These are phyloP conservation scores for Salvelinus fontinalis DNA, from an alignment of 2,113 vertebrate genomes.

Conservation along the genomic window DNA sequence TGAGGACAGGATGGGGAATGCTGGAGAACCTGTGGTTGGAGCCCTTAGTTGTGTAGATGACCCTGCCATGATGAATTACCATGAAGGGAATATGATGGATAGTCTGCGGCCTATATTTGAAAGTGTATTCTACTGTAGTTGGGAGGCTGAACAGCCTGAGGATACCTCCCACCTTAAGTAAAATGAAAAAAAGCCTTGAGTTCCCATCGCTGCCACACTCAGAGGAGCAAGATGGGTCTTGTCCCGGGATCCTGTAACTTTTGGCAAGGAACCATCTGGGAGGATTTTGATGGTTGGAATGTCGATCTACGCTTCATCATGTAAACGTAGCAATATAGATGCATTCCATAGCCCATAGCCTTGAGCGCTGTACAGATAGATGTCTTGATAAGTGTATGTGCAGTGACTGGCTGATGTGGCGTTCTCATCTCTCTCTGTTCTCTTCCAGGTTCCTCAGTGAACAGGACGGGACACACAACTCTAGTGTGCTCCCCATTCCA, in stretches of 20 bases:
- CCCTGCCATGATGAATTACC: no score
- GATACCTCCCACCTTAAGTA: no score
- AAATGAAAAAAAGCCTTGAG: slow-evolving; percentile 1
- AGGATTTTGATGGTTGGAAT: slow-evolving; percentile 36
- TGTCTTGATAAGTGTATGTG: not conserved
- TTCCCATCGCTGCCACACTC: slow-evolving; percentile 27
- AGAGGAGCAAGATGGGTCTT: slow-evolving; percentile 31
- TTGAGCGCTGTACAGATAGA: slow-evolving; percentile 23
- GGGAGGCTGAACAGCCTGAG: no score
- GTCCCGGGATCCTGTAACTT: slow-evolving; percentile 30
- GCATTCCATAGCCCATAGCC: slow-evolving; percentile 40
- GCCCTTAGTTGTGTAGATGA: no score
- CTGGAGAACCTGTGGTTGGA: no score
- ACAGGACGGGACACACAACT: slow-evolving; percentile 55
- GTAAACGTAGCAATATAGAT: slow-evolving; percentile 27
- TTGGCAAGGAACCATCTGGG: slow-evolving; percentile 17
- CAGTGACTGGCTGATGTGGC: not conserved
- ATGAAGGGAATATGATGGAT: no score
- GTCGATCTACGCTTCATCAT: slow-evolving; percentile 39
- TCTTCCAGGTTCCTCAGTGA: slow-evolving; percentile 55
- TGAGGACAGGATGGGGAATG: no score
- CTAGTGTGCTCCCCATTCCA: slow-evolving; percentile 40
- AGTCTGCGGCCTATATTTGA: no score
- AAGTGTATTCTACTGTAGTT: no score
- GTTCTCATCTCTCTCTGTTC: not conserved